Conservation (phyloP, 2,888 invertebrate genomes). For the Aradus depressus region DNA sequence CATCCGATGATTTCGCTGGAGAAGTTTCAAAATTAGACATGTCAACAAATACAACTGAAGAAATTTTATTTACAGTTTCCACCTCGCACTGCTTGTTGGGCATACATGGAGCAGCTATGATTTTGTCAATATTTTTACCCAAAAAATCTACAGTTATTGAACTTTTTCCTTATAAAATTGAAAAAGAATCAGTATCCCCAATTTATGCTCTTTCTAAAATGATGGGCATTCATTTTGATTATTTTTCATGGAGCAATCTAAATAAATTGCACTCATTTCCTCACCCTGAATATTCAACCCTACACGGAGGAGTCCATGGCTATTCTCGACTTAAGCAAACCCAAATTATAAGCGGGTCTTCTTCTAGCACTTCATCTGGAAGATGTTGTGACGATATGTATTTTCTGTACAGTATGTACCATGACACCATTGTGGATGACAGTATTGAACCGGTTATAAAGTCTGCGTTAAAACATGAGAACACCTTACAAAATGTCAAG, state of each 20-base stretch:
- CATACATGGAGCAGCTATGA: slow-evolving; percentile 38
- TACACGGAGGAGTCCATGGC: slow-evolving; percentile 37
- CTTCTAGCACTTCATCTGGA: slow-evolving; percentile 36
- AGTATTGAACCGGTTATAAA: slow-evolving; percentile 18
- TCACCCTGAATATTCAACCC: slow-evolving; percentile 36
- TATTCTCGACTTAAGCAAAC: slow-evolving; percentile 34
- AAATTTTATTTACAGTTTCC: slow-evolving; percentile 23
- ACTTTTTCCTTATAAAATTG: slow-evolving; percentile 42
- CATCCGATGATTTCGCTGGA: neutral
- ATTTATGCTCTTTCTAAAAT: slow-evolving; percentile 37
- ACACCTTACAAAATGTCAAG: neutral
- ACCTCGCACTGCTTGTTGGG: slow-evolving; percentile 29
- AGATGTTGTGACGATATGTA: slow-evolving; percentile 40
- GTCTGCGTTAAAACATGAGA: neutral
- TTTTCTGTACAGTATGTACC: slow-evolving; percentile 42
- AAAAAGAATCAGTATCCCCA: slow-evolving; percentile 38
- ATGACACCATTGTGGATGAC: slow-evolving; percentile 39
- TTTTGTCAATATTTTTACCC: slow-evolving; percentile 37
- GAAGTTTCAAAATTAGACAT: slow-evolving; percentile 22
- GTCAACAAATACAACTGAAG: slow-evolving; percentile 24
- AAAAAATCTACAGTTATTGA: slow-evolving; percentile 38
- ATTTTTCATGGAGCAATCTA: slow-evolving; percentile 38
- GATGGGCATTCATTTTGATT: slow-evolving; percentile 35
- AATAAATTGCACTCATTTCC: slow-evolving; percentile 32
- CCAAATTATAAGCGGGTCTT: slow-evolving; percentile 23